phyloP scores from a whole-genome alignment of 2,888 invertebrate species.

The Lapara coniferarum region DNA sequence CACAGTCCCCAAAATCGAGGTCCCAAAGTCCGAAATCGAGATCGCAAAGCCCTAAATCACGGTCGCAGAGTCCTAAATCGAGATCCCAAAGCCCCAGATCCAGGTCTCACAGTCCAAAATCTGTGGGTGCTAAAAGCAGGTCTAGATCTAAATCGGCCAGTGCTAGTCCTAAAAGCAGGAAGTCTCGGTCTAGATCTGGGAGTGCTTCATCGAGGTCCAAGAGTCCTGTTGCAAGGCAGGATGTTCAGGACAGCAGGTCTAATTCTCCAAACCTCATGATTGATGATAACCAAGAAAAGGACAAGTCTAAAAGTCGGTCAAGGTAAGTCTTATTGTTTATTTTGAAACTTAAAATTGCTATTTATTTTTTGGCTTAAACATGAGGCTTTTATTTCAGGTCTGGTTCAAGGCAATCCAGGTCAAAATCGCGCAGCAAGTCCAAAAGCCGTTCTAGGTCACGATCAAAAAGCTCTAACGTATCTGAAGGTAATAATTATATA shows the following conservation, averaged over 20 bases:
- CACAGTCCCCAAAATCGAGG: constrained; percentile 53
- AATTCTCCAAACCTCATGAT: constrained; percentile 82
- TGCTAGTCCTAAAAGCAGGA: constrained; percentile 60
- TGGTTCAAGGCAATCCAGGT: constrained; percentile 68
- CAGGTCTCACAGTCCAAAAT: constrained; percentile 51
- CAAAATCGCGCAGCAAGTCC: constrained; percentile 72
- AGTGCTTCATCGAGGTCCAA: constrained; percentile 66
- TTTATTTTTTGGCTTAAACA: no score
- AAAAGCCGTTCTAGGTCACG: constrained; percentile 73
- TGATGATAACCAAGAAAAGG: constrained; percentile 72
- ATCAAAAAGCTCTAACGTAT: constrained; percentile 67
- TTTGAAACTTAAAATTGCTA: neutral
- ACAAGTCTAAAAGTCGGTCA: constrained; percentile 70
- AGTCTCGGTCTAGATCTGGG: constrained; percentile 47
- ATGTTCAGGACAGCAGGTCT: constrained; percentile 75
- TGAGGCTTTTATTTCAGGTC: constrained; percentile 51
- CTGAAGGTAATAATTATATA: neutral
- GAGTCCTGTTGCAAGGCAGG: constrained; percentile 61
- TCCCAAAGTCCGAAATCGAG: constrained; percentile 63
- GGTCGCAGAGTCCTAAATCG: constrained; percentile 58
- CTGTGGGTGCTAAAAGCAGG: constrained; percentile 58
- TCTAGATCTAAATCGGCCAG: constrained; percentile 76
- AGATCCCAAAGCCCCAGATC: constrained; percentile 62
- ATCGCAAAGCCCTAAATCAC: constrained; percentile 63
- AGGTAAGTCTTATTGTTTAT: constrained; percentile 49